A percentile compares a stretch with the other conserved stretches of the same genome.
Evolutionary conservation across 2,888 invertebrate genomes (phyloP).

Genomic region (Philaethria dido): DNA sequence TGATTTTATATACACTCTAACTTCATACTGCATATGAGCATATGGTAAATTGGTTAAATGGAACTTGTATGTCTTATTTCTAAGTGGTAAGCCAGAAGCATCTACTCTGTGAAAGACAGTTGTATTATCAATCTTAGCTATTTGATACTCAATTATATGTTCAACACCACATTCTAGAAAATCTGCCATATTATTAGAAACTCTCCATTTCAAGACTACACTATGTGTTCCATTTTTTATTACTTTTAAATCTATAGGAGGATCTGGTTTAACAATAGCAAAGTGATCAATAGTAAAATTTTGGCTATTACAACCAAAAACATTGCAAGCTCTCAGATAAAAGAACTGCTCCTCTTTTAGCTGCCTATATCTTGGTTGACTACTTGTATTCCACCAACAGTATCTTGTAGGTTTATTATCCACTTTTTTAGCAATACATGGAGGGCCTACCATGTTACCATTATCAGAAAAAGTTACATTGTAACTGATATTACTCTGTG

Average conservation of each 20-base stretch:
- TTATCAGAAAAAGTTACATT: slow-evolving; percentile 59
- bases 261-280: slow-evolving; percentile 70
- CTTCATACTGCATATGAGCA: slow-evolving; percentile 88
- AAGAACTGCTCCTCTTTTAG: slow-evolving; percentile 81
- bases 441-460: slow-evolving; percentile 51
- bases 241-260: slow-evolving; percentile 59
- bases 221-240: slow-evolving; percentile 62
- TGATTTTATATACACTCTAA: slow-evolving; percentile 87
- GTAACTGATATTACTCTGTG: slow-evolving; percentile 66
- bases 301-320: slow-evolving; percentile 81
- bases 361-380: slow-evolving; percentile 72
- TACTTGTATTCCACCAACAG: slow-evolving; percentile 64
- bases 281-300: slow-evolving; percentile 85
- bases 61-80: slow-evolving; percentile 66
- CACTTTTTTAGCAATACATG: slow-evolving; percentile 52
- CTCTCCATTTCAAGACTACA: slow-evolving; percentile 67
- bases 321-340: slow-evolving; percentile 84
- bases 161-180: slow-evolving; percentile 65
- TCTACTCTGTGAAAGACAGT: slow-evolving; percentile 72
- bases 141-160: slow-evolving; percentile 76
- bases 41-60: slow-evolving; percentile 84
- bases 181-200: slow-evolving; percentile 66
- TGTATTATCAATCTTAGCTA: slow-evolving; percentile 74
- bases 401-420: slow-evolving; percentile 50
- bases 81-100: slow-evolving; percentile 59